phyloP scores from a whole-genome alignment of 2,888 invertebrate genomes.

The Argynnis bischoffii region DNA sequence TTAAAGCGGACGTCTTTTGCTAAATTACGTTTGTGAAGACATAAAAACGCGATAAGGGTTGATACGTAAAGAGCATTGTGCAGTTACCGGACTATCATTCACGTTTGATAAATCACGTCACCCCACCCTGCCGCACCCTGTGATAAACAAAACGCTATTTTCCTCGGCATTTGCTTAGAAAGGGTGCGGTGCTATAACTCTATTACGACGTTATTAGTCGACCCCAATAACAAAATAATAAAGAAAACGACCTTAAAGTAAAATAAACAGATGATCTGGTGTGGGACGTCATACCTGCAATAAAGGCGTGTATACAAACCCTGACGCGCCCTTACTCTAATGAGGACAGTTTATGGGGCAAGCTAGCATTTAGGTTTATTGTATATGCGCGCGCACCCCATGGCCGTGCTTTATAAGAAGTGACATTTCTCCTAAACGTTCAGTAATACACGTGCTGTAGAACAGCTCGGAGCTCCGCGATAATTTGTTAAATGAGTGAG shows the following conservation, averaged over 20 bases:
- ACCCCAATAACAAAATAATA: conserved; percentile 56
- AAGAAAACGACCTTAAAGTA: conserved; percentile 73
- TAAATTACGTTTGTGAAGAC: conserved; percentile 32
- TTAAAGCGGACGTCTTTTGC: conserved; percentile 28
- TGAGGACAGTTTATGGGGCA: conserved; percentile 77
- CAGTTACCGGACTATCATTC: conserved; percentile 37
- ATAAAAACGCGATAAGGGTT: conserved; percentile 39
- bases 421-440: conserved; percentile 51
- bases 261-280: conserved; percentile 77
- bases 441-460: conserved; percentile 63
- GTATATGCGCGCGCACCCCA: conserved; percentile 77
- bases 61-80: conserved; percentile 33
- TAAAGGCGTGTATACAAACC: conserved; percentile 71
- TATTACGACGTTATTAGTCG: conserved; percentile 47
- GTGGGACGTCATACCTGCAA: conserved; percentile 60
- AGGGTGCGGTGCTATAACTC: conserved; percentile 69
- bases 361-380: conserved; percentile 74
- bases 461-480: conserved; percentile 42
- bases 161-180: conserved; percentile 66
- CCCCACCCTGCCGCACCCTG: conserved; percentile 65
- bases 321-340: conserved; percentile 76
- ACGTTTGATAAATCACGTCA: conserved; percentile 63
- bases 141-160: conserved; percentile 64
- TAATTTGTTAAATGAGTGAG: conserved; percentile 60
- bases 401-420: conserved; percentile 64